Evolutionary conservation across 2,113 vertebrate species (phyloP), one percentile per base, ranked within the genome.

Genomic region (Oncorhynchus tshawytscha): DNA sequence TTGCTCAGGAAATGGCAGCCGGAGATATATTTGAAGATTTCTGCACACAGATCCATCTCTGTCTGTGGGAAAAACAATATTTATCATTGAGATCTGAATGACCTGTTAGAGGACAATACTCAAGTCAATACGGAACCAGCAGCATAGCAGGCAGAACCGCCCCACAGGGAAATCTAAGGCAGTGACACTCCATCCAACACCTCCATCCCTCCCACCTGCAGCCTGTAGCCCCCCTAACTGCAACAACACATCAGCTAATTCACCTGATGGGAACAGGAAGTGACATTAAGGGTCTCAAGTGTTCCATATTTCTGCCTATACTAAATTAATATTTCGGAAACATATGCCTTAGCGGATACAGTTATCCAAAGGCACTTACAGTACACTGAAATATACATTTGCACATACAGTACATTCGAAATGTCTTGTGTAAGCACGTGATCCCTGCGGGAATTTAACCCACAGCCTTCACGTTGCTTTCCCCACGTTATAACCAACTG

Each of bases 91-190:
- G 83, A 88, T 85, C 85, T 91, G 88, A 92, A 85, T 90, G 87
- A 90, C 88, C 74, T 81, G 79, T 65, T 59, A 75, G 87, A 90
- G 87, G 83, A 90, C 20, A 90, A 90, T 87, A 85, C 85, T 87
- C 75, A 80, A 83, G 78, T 78, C 4, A 48, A 25, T 85, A 85
- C 85, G 88, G 83, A 81, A 79, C 74, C 76, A 74, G 89, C 87
- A 82, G 88, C 87, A 88, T 82, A 87, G 86, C 75, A 85, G 86
- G 89, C 78, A 67, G 77, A 81, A 74, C 67, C 72, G 78, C 74
- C 78, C 90, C 91, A 90, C 74, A 88, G 91, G 90, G 90, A 91
- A 92, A 91, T 92, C 89, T 89, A 77, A 91, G 82, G 75, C 86
- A 70, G 82, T 82, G 87, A 86, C 84, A 87, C 88, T 80, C 76